phyloP scores from a whole-genome alignment of 2,113 vertebrate species.

The Zapus hudsonius region DNA sequence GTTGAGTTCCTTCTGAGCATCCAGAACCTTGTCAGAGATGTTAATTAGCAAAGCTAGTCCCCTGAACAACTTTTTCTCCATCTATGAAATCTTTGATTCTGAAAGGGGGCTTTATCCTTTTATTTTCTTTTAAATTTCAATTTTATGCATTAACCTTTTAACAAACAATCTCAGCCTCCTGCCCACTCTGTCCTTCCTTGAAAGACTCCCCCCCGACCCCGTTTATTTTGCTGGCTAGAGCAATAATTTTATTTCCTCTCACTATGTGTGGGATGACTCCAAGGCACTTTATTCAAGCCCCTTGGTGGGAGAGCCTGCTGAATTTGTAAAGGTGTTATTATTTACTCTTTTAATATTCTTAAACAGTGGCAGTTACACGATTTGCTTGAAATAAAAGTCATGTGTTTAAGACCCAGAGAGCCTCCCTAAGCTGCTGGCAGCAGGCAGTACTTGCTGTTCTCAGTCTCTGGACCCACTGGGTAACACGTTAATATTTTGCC shows the following conservation, averaged over 20 bases:
- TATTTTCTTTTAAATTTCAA: background rate
- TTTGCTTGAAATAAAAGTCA: background rate
- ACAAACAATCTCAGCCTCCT: slow-evolving; percentile 15
- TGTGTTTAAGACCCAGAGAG: background rate
- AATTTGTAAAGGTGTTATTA: slow-evolving; percentile 63
- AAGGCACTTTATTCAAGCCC: background rate
- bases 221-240: slow-evolving; percentile 19
- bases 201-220: background rate
- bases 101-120: background rate
- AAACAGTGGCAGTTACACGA: background rate
- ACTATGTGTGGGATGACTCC: background rate
- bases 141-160: slow-evolving; percentile 49
- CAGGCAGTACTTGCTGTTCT: background rate
- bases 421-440: background rate
- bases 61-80: background rate
- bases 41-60: background rate
- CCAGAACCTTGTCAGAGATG: background rate
- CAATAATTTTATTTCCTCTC: slow-evolving; percentile 55
- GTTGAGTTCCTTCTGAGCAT: background rate
- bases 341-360: slow-evolving; percentile 70
- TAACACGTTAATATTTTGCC: background rate
- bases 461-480: background rate
- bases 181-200: background rate
- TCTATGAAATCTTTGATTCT: background rate
- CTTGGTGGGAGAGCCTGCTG: slow-evolving; percentile 54